These are phyloP conservation scores for Allophyes oxyacanthae DNA, from an alignment of 2,888 invertebrate genomes.

Conservation along the genomic window DNA sequence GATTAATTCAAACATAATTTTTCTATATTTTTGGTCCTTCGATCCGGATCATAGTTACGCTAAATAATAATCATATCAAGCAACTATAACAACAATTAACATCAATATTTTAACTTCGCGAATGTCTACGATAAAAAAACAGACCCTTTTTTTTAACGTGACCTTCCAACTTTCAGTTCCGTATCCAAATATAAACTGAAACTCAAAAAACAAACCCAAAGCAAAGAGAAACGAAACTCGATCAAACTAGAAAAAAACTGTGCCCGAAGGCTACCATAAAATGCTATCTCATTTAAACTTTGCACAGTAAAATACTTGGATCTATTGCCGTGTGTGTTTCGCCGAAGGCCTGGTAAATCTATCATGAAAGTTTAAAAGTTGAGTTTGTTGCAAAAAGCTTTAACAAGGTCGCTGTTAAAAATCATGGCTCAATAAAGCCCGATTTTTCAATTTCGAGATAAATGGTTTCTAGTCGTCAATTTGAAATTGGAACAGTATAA, in stretches of 20 bases:
- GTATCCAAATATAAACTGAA: slow-evolving; percentile 28
- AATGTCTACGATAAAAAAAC: no score
- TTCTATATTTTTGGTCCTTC: slow-evolving; percentile 1
- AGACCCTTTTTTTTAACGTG: background rate
- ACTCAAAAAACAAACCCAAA: slow-evolving; percentile 25
- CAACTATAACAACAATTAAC: no score
- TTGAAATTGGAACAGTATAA: no score
- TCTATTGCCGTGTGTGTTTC: slow-evolving; percentile 35
- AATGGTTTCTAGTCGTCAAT: no score
- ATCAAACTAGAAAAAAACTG: slow-evolving; percentile 61
- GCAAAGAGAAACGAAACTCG: slow-evolving; percentile 50
- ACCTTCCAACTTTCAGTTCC: slow-evolving; percentile 1
- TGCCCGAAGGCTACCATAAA: slow-evolving; percentile 56
- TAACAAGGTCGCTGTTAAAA: slow-evolving; percentile 5
- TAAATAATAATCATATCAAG: no score
- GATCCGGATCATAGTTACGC: background rate
- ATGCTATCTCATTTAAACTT: slow-evolving; percentile 65
- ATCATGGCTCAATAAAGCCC: background rate
- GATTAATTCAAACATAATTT: no score
- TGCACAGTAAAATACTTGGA: slow-evolving; percentile 54
- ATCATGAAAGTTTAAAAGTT: slow-evolving; percentile 34
- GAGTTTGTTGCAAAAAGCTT: slow-evolving; percentile 19
- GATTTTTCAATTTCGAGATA: no score
- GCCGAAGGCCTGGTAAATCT: slow-evolving; percentile 37
- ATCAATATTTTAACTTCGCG: no score